phyloP scores from a whole-genome alignment of 1,140 invertebrate genomes.

The Meloidogyne chitwoodi region DNA sequence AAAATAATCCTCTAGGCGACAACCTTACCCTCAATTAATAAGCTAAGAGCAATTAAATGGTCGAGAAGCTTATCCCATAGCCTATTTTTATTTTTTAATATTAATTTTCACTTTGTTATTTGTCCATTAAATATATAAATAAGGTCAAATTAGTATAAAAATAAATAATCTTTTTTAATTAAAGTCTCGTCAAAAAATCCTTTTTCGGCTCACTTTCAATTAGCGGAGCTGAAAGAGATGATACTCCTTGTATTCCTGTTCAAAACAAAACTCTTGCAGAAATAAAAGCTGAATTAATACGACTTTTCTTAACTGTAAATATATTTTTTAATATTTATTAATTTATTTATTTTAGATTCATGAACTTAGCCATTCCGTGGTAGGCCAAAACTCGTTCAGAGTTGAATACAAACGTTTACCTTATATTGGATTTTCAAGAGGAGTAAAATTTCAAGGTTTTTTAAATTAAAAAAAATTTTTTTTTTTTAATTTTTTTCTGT shows the following conservation, averaged over 20 bases:
- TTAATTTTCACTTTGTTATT: too few species aligned
- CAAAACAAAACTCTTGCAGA: constrained; percentile 89
- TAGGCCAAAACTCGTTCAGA: constrained; percentile 93
- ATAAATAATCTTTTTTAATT: constrained; percentile 33
- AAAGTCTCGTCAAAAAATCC: constrained; percentile 74
- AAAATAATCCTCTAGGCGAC: too few species aligned
- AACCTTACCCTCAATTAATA: too few species aligned
- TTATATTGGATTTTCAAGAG: constrained; percentile 65
- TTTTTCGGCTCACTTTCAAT: constrained; percentile 57
- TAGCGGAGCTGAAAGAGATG: constrained; percentile 58
- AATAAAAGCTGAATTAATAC: constrained; percentile 95
- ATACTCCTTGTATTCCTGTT: constrained; percentile 90
- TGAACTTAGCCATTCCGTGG: constrained; percentile 92
- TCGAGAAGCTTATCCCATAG: too few species aligned
- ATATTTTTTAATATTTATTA: not conserved
- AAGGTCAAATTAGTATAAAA: too few species aligned
- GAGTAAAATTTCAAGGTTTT: constrained; percentile 57
- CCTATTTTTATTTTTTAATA: too few species aligned
- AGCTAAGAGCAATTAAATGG: too few species aligned
- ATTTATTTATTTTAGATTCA: constrained; percentile 72
- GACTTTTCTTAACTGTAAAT: constrained; percentile 89
- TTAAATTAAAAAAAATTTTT: not conserved
- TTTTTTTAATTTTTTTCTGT: not conserved
- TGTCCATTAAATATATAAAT: too few species aligned
- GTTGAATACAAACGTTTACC: constrained; percentile 89